These are phyloP conservation scores for Caprella mutica DNA, from an alignment of 2,888 invertebrate genomes.

Conservation along the genomic window DNA sequence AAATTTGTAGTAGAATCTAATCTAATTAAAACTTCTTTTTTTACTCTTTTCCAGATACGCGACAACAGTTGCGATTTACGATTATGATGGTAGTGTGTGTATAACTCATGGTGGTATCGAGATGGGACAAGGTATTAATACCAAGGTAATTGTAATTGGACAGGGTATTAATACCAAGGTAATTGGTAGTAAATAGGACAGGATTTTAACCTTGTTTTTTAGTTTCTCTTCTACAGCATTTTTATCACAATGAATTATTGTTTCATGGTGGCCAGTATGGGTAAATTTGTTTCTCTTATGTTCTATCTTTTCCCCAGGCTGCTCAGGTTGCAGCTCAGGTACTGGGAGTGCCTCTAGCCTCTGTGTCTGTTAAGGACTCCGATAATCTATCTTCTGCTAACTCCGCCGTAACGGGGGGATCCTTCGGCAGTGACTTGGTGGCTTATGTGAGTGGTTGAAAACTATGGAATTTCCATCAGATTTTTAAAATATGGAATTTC, in stretches of 20 bases:
- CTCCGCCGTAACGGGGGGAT: constrained; percentile 55
- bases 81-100: constrained; percentile 47
- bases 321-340: constrained; percentile 62
- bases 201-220: too few relatives aligned
- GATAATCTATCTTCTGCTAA: constrained; percentile 57
- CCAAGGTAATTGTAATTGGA: constrained; percentile 54
- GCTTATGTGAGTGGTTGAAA: constrained; percentile 19
- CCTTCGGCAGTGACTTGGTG: constrained; percentile 55
- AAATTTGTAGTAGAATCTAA: too few relatives aligned
- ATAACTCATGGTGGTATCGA: constrained; percentile 50
- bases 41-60: too few relatives aligned
- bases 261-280: neutral
- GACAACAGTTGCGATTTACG: constrained; percentile 35
- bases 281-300: neutral
- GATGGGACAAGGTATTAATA: constrained; percentile 67
- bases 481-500: neutral
- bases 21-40: too few relatives aligned
- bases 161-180: constrained; percentile 72
- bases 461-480: neutral
- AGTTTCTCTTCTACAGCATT: too few relatives aligned
- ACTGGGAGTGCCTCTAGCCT: constrained; percentile 55
- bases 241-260: too few relatives aligned
- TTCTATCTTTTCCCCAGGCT: constrained; percentile 10
- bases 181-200: neutral
- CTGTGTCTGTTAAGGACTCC: constrained; percentile 55